Base-by-base conservation (phyloP, 2,113 vertebrate genomes). In the Caloenas nicobarica region DNA sequence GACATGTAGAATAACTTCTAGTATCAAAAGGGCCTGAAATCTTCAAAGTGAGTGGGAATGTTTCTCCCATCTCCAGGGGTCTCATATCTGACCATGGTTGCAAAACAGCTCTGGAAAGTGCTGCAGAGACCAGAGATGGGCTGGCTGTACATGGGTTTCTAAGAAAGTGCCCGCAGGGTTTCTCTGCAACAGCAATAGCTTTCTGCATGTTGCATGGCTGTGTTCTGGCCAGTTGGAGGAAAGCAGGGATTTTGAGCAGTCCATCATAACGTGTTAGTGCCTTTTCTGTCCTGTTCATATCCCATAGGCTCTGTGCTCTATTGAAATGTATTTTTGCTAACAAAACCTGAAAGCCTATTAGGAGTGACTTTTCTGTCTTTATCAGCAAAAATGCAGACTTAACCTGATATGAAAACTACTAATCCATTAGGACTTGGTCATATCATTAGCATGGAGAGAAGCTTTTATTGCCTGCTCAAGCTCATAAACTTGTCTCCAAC, bases 381-480 rank as follows among this genome's bases (percentile, higher is more conserved):
- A 91, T 97, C 93, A 95, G 85, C 87, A 97, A 91, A 97, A 97
- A 89, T 25, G 48, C 62, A 95, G 74, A 84, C 64, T 73, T 94
- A 93, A 95, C 97, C 91, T 95, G 96, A 97, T 80, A 86, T 62
- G 85, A 96, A 95, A 95, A 86, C 33, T 66, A 57, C 88, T 97
- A 95, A 97, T 95, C 93, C 86, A 70, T 80, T 81, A 95, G 79
- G 96, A 97, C 87, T 94, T 82, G n/a, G 57, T n/a, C 46, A 56
- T 91, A 91, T 88, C 82, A 87, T 95, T 85, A 93, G 66, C 46
- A 70, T 64, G 81, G 68, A 78, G 71, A 73, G 89, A 64, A 80
- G 53, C 81, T 97, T 88, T 96, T 77, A 96, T 91, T 96, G 83
- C 88, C 86, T 95, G 84, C 57, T 96, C 79, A 94, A 93, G 66